These are phyloP conservation scores for Papilio helenus DNA, from an alignment of 1,140 invertebrate species.

Conservation along the genomic window DNA sequence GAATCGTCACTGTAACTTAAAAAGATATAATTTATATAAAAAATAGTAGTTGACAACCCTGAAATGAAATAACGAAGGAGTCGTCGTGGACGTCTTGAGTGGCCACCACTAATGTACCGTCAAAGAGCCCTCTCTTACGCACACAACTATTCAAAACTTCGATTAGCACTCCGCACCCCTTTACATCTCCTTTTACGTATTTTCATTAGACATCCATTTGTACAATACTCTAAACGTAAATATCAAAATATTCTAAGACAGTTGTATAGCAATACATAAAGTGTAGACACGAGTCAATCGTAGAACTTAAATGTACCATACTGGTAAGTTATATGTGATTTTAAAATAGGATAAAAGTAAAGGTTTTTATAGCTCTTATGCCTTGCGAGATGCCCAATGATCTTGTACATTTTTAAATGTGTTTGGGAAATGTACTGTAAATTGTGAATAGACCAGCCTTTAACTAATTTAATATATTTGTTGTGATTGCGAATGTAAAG, in stretches of 20 bases:
- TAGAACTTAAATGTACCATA: background rate
- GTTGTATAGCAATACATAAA: too few species aligned
- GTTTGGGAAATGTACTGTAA: too few species aligned
- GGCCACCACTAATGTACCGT: conserved; percentile 64
- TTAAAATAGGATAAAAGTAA: too few species aligned
- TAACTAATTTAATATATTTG: too few species aligned
- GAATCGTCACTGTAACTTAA: too few species aligned
- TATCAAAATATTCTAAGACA: too few species aligned
- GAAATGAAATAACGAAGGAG: conserved; percentile 49
- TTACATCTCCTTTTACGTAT: conserved; percentile 27
- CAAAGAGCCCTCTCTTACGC: conserved; percentile 53
- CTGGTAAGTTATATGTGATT: background rate
- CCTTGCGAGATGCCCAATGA: too few species aligned
- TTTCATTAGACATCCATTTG: conserved; percentile 34
- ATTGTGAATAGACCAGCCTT: too few species aligned
- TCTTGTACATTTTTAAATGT: too few species aligned
- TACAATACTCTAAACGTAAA: background rate
- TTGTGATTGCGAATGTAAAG: too few species aligned
- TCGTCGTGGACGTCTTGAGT: conserved; percentile 65
- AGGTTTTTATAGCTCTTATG: too few species aligned
- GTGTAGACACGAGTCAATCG: too few species aligned
- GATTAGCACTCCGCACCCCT: conserved; percentile 32
- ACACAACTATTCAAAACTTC: conserved; percentile 47
- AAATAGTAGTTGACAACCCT: conserved; percentile 52
- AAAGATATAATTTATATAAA: background rate